phyloP scores from a whole-genome alignment of 1,140 invertebrate genomes.

The Lysiphlebus fabarum region DNA sequence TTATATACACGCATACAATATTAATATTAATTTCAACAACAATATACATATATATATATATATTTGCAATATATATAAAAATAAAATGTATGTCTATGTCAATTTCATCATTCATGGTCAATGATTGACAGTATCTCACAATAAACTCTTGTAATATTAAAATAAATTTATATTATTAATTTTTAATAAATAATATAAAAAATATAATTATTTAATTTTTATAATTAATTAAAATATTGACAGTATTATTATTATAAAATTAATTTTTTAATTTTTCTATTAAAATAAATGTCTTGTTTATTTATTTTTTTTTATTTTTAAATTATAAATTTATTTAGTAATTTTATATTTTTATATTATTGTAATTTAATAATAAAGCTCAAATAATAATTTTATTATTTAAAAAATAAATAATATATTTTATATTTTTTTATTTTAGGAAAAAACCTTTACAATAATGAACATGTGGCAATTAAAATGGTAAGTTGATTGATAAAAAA shows the following conservation, averaged over 20 bases:
- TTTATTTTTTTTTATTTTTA: too few relatives aligned
- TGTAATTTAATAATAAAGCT: neutral
- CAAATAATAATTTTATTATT: conserved; percentile 2
- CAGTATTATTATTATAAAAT: too few relatives aligned
- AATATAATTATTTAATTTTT: too few relatives aligned
- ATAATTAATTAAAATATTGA: too few relatives aligned
- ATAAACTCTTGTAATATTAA: neutral
- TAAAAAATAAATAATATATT: conserved; percentile 29
- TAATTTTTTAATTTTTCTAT: too few relatives aligned
- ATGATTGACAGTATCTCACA: neutral
- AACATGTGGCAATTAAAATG: conserved; percentile 99
- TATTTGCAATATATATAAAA: neutral
- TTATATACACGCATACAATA: conserved; percentile 15
- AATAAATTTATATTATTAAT: too few relatives aligned
- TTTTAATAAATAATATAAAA: too few relatives aligned
- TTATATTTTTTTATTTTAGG: conserved; percentile 70
- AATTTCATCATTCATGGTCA: neutral
- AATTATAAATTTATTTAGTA: too few relatives aligned
- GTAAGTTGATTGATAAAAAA: conserved; percentile 57
- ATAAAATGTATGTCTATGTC: neutral
- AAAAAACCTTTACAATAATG: conserved; percentile 99
- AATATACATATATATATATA: too few relatives aligned
- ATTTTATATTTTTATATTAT: neutral
- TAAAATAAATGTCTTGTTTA: too few relatives aligned
- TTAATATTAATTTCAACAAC: too few relatives aligned